Evolutionary conservation across 2,888 invertebrate genomes (phyloP), one percentile per base, ranked within the genome.

Genomic region (Myopa tessellatipennis): DNA sequence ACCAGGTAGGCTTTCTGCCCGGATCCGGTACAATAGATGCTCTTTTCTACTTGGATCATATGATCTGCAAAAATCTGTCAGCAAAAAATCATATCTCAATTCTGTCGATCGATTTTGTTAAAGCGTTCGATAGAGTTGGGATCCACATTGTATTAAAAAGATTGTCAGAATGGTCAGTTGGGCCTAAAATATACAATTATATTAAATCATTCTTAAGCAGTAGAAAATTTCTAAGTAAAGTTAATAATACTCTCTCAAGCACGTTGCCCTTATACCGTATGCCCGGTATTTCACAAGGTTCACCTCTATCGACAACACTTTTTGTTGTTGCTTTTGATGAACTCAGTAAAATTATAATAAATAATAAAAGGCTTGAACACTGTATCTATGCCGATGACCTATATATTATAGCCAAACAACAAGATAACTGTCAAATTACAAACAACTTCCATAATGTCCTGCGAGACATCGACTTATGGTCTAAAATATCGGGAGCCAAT

Each of bases 381-480:
- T 26, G 26, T 26, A 26, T 26, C 26, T 26, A 26, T 26, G 26
- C 26, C 26, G 26, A 26, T 26, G 26, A 26, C 26, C 26, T 26
- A 26, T 26, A 26, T 26, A 26, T 26, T 26, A 26, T 26, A 26
- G 26, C 26, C 2, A 26, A 26, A 26, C 26, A 26, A 26, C 26
- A 26, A 26, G 26, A 26, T 26, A 26, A 26, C 26, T 26, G 26
- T 26, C 26, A 26, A 26, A 26, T 26, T 26, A 26, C 26, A 26
- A 26, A 26, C 26, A 26, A 26, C 26, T 26, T 26, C 26, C 26
- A 26, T 26, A 26, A 26, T 3, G 0, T 76, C 3, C 18, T 77
- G n/a, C 45, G n/a, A 8, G 68, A 77, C n/a, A n/a, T n/a, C n/a
- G n/a, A n/a, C 26, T n/a, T 26, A 36, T 77, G 78, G 75, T 76